Percentiles rank a stretch among this genome's conserved stretches.
Evolutionary conservation across 2,797 vertebrate species (phyloP).

Genomic region (Typhlichthys eigenmanni): DNA sequence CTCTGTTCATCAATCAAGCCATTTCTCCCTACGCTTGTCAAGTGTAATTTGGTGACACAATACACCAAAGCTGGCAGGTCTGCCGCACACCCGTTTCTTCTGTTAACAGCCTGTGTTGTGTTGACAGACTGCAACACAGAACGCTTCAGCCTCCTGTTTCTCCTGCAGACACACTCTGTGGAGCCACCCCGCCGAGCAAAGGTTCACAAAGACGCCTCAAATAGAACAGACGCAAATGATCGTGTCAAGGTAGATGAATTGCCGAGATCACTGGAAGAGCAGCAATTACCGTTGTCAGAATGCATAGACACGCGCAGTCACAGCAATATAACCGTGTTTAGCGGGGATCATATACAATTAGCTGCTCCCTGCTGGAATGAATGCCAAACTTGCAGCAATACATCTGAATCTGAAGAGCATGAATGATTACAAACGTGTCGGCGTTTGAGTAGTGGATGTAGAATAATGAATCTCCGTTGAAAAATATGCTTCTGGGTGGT

Average conservation of each 20-base stretch:
- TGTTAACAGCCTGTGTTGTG: constrained; percentile 63
- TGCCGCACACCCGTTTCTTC: constrained; percentile 52
- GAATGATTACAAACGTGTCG: constrained; percentile 40
- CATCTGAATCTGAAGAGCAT: constrained; percentile 43
- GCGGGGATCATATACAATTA: constrained; percentile 60
- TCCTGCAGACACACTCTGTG: constrained; percentile 35
- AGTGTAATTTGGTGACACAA: constrained; percentile 71
- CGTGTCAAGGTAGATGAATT: constrained; percentile 77
- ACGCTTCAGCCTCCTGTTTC: constrained; percentile 68
- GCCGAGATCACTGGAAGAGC: constrained; percentile 64
- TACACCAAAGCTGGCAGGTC: constrained; percentile 59
- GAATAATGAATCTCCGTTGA: constrained; percentile 42
- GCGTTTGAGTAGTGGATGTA: constrained; percentile 25
- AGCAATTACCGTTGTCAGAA: constrained; percentile 71
- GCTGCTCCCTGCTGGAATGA: constrained; percentile 52
- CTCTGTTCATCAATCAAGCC: constrained; percentile 80
- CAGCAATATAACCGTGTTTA: constrained; percentile 43
- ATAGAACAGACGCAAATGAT: constrained; percentile 73
- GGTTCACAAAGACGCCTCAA: constrained; percentile 70
- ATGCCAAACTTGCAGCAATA: constrained; percentile 46
- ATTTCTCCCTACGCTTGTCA: constrained; percentile 74
- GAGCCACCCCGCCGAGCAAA: constrained; percentile 63
- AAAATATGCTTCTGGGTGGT: constrained; percentile 23
- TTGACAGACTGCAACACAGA: constrained; percentile 66
- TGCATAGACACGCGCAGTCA: constrained; percentile 45